Evolutionary conservation across 2,888 invertebrate genomes (phyloP), one percentile per base, ranked within the genome.

Genomic region (Sycophila texana): DNA sequence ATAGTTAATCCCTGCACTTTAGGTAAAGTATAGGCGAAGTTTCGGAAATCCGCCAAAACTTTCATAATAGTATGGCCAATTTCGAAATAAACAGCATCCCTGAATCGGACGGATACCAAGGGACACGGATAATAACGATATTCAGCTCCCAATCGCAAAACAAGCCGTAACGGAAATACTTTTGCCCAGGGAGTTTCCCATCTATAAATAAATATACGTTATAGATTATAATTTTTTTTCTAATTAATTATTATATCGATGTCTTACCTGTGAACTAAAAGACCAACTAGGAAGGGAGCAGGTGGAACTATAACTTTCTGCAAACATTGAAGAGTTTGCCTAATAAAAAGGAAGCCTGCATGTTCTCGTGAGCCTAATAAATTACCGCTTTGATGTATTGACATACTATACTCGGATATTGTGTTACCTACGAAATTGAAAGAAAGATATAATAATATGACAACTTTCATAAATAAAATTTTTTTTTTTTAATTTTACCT

Each of bases 51-150:
- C 13, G 96, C 96, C 83, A 97, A 91, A 74, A 97, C 92, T 91
- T 96, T 96, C 90, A 97, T 96, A 80, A 97, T 96, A 13, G 97
- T 97, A 88, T 96, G 96, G 0, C 96, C 96, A 79, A 97, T 95
- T 91, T 97, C 96, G 49, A 94, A 95, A 88, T 95, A 97, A 5
- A 96, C 95, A 0, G 96, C 94, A 83, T 95, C 95, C 16, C 97
- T 91, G 86, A 94, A 93, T 30, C 96, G 92, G 20, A 95, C 93
- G 20, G 96, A 96, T 70, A 97, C 94, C 82, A 97, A 91, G 0
- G 96, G 96, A 87, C 95, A 95, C 0, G 97, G 97, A 90, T 97
- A 97, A 87, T 96, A 96, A 81, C 96, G 93, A 90, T 95, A 96
- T 88, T 96, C 96, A 3, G 96, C 96, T 2, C 97, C 97, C 51